Evolutionary conservation across 2,113 vertebrate genomes (phyloP), one percentile per base, ranked within the genome.

Genomic region (Bubo blakistoni): DNA sequence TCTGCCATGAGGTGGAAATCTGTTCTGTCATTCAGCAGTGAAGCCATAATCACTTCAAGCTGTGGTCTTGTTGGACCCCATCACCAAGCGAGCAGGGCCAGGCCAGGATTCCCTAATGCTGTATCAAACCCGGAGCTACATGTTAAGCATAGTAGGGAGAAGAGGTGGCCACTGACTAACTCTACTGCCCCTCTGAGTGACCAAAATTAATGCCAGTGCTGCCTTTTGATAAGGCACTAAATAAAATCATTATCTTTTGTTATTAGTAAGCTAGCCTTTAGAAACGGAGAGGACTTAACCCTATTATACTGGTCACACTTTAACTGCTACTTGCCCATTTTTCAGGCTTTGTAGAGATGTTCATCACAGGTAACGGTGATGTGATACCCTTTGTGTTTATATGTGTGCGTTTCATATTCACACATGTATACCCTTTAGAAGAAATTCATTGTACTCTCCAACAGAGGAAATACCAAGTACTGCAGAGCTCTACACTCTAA

Each of bases 121-220:
- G 0, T n/a, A 24, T 34, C 42, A 46, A 52, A 42, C 21, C 49
- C 1, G 0, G 47, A 87, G 38, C 42, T 44, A 0, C 0, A 1
- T 49, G 36, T 46, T 49, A 11, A 38, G 51, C 11, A 32, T 51
- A 26, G 32, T 0, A 32, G 6, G 42, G 52, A 71, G 67, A 73
- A 78, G 67, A 62, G 36, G 16, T 55, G 51, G n/a, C 11, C 26
- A 58, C 34, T 0, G 1, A 32, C 22, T 38, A 46, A n/a, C 32
- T 57, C 32, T 6, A 9, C 54, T 69, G 44, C 44, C 63, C 2
- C 42, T 54, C 22, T 49, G 2, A 42, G n/a, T 20, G 19, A 69
- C 0, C 1, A 49, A 73, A 84, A 84, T 20, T 42, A 7, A 14
- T 88, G 22, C 16, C 46, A 47, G 30, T 65, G 32, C 34, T 49